Evolutionary conservation across 2,797 vertebrate species (phyloP).

Genomic region (Cyclopterus lumpus): DNA sequence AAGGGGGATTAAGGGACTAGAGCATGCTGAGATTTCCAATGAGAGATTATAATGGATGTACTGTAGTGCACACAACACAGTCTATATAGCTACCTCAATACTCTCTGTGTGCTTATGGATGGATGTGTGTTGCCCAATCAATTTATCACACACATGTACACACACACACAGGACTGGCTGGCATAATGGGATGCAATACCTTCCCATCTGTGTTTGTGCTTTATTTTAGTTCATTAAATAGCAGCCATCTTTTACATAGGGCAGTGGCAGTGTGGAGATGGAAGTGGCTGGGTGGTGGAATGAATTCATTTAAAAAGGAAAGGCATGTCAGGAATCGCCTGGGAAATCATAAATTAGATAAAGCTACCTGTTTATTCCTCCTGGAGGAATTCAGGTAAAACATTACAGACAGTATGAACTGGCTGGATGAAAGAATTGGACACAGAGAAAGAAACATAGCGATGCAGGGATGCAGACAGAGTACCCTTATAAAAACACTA

Average conservation of each 20-base stretch:
- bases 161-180: not conserved
- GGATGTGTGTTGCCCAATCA: not conserved
- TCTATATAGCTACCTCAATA: slow-evolving; percentile 19
- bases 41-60: slow-evolving; percentile 41
- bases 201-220: slow-evolving; percentile 40
- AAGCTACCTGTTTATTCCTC: slow-evolving; percentile 48
- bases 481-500: slow-evolving; percentile 4
- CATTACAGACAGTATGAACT: slow-evolving; percentile 41
- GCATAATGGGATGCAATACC: slow-evolving; percentile 30
- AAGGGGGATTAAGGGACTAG: slow-evolving; percentile 31
- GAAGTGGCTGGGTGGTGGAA: slow-evolving; percentile 38
- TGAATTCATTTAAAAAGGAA: slow-evolving; percentile 55
- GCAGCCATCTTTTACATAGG: slow-evolving; percentile 24
- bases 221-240: slow-evolving; percentile 49
- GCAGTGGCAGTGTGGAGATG: slow-evolving; percentile 27
- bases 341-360: slow-evolving; percentile 66
- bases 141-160: slow-evolving; percentile 10
- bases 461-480: slow-evolving; percentile 1
- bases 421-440: slow-evolving; percentile 14
- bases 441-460: slow-evolving; percentile 14
- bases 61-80: slow-evolving; percentile 14
- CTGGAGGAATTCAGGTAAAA: slow-evolving; percentile 28
- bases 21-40: slow-evolving; percentile 37
- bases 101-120: not conserved
- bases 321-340: slow-evolving; percentile 24